Conservation (phyloP, 1,140 invertebrate genomes). For the Heterodera carotae region DNA sequence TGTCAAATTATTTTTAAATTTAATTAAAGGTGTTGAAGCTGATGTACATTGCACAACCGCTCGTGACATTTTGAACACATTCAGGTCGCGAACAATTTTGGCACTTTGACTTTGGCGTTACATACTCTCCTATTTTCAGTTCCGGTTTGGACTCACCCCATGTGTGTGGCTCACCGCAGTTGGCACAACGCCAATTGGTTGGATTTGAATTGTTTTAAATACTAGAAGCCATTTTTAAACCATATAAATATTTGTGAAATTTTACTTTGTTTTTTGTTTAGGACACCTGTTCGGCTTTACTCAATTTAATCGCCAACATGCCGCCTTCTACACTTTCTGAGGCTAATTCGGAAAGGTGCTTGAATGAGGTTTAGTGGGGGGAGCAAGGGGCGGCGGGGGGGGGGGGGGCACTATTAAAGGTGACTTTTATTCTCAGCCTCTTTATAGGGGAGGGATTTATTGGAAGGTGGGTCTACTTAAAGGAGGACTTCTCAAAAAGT, state of each 20-base stretch:
- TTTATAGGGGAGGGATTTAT: too few relatives aligned
- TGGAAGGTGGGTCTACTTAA: too few relatives aligned
- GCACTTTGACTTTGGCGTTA: not conserved
- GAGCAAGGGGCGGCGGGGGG: too few relatives aligned
- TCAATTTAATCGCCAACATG: conserved; percentile 67
- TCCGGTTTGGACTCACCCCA: conserved; percentile 56
- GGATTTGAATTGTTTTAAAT: not conserved
- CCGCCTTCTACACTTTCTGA: conserved; percentile 32
- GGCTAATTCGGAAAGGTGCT: conserved; percentile 23
- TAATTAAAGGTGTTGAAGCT: conserved; percentile 49
- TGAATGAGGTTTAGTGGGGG: too few relatives aligned
- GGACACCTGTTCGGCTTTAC: conserved; percentile 32
- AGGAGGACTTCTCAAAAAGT: too few relatives aligned
- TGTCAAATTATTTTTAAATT: conserved; percentile 12
- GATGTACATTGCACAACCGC: conserved; percentile 62
- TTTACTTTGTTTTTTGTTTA: conserved; percentile 20
- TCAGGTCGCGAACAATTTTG: not conserved
- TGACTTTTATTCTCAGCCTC: too few relatives aligned
- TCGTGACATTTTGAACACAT: conserved; percentile 45
- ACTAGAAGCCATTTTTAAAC: not conserved
- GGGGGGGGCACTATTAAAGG: too few relatives aligned
- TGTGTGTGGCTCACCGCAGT: conserved; percentile 60
- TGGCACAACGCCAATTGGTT: conserved; percentile 52
- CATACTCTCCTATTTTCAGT: conserved; percentile 36
- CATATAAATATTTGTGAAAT: too few relatives aligned